Evolutionary conservation across 2,113 vertebrate genomes (phyloP).

Genomic region (Euleptes europaea): DNA sequence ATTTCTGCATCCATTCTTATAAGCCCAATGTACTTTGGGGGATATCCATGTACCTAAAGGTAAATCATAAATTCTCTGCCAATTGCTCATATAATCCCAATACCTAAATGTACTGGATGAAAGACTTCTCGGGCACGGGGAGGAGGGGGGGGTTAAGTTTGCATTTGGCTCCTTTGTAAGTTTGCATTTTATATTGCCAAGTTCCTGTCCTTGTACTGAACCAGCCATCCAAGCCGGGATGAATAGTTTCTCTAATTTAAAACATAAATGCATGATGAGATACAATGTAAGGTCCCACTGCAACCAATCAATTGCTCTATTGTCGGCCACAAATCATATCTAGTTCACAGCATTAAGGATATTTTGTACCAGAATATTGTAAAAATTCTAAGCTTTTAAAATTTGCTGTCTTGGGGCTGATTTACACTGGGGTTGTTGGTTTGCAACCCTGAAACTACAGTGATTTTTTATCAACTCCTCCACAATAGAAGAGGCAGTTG

Average conservation of each 20-base stretch:
- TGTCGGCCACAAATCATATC: not conserved
- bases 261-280: not conserved
- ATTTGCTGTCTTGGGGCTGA: not conserved
- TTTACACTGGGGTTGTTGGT: not conserved
- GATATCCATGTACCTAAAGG: too few species aligned
- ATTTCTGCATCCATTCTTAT: too few species aligned
- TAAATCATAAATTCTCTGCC: too few species aligned
- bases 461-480: not conserved
- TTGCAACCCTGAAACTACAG: not conserved
- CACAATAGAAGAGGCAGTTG: not conserved
- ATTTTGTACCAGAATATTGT: not conserved
- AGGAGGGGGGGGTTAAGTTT: not conserved
- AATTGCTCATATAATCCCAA: too few species aligned
- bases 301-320: not conserved
- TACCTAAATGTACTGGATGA: too few species aligned
- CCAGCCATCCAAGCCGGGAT: not conserved
- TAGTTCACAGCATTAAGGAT: not conserved
- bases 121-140: too few species aligned
- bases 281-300: not conserved
- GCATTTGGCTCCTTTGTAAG: not conserved
- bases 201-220: not conserved
- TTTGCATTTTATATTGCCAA: not conserved
- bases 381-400: not conserved
- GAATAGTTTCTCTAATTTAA: not conserved
- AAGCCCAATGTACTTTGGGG: too few species aligned